Conservation (phyloP, 2,797 vertebrate genomes). For the Esox lucius region DNA sequence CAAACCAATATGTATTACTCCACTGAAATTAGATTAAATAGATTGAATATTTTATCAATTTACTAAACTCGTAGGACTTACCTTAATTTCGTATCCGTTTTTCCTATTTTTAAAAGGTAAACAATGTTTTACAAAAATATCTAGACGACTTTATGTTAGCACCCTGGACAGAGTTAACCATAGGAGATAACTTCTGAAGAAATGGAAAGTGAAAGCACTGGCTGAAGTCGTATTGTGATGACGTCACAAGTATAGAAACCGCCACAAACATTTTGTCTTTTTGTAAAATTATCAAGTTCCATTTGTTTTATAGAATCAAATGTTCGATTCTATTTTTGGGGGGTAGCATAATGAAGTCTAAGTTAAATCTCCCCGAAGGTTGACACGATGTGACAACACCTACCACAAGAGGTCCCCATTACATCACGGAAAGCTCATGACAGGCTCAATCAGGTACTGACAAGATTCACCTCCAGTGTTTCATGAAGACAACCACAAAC, state of each 20-base stretch:
- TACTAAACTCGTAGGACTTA: background rate
- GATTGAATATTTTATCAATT: background rate
- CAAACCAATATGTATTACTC: no score
- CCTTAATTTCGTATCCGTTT: background rate
- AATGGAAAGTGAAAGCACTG: conserved; percentile 9
- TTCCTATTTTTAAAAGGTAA: background rate
- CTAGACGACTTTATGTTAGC: background rate
- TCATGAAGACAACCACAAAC: no score
- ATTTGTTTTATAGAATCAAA: background rate
- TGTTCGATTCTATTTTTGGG: background rate
- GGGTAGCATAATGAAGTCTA: background rate
- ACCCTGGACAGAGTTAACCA: background rate
- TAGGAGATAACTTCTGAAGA: background rate
- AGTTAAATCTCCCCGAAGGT: background rate
- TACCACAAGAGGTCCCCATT: conserved; percentile 6
- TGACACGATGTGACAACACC: background rate
- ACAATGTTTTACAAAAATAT: background rate
- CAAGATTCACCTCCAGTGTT: no score
- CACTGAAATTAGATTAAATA: background rate
- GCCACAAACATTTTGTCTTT: no score
- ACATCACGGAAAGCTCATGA: background rate
- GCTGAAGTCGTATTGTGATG: background rate
- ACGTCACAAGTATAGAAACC: background rate
- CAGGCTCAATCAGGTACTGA: background rate
- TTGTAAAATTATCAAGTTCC: background rate